Percentiles rank a stretch among this genome's conserved stretches.
These are phyloP conservation scores for Micronycteris hirsuta DNA, from an alignment of 2,113 vertebrate species.

Conservation along the genomic window DNA sequence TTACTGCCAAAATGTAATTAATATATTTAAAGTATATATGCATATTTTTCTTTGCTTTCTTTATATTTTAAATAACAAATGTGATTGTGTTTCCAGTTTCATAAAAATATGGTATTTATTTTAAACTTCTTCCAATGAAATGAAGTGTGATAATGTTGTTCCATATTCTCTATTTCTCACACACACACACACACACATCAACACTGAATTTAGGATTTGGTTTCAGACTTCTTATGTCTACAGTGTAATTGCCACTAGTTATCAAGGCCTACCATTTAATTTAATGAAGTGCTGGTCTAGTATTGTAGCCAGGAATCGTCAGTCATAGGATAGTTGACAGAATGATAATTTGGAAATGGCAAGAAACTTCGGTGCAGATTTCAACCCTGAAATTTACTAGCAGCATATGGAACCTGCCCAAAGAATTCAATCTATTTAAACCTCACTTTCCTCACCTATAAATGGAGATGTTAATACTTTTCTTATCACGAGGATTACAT, in stretches of 20 bases:
- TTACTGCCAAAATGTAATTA: constrained; percentile 15
- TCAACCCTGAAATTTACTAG: neutral
- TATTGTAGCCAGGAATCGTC: neutral
- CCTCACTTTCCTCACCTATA: neutral
- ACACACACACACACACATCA: neutral
- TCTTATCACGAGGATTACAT: neutral
- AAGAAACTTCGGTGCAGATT: neutral
- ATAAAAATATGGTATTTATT: neutral
- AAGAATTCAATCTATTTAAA: neutral
- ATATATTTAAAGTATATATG: neutral
- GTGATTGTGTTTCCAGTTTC: neutral
- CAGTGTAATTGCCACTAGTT: neutral
- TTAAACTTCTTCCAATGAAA: constrained; percentile 39
- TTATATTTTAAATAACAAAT: neutral
- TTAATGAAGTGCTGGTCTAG: neutral
- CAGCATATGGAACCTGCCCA: too few species aligned
- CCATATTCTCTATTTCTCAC: neutral
- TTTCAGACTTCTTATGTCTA: constrained; percentile 44
- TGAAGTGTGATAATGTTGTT: neutral
- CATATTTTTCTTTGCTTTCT: neutral
- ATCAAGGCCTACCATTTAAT: neutral
- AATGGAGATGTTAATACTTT: neutral
- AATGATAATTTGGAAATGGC: neutral
- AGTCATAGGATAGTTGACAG: neutral
- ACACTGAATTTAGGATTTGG: constrained; percentile 57